Evolutionary conservation across 2,797 vertebrate genomes (phyloP).

Genomic region (Chanos chanos): DNA sequence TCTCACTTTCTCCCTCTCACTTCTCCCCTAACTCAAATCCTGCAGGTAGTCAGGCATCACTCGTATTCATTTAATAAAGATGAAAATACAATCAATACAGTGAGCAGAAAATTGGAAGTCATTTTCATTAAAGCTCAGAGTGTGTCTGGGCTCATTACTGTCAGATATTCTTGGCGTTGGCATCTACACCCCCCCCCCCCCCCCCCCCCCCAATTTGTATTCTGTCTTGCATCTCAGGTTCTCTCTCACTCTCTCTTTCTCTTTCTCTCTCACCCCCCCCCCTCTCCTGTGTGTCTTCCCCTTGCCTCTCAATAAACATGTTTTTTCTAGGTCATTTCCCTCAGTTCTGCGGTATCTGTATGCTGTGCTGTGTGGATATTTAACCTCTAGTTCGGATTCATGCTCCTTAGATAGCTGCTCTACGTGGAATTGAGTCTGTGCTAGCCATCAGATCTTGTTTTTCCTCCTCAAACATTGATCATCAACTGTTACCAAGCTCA

Average conservation of each 20-base stretch:
- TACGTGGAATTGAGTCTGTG: slow-evolving; percentile 13
- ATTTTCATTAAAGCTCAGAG: slow-evolving; percentile 75
- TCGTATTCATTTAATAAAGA: slow-evolving; percentile 73
- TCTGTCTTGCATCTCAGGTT: slow-evolving; percentile 62
- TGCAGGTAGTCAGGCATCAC: slow-evolving; percentile 26
- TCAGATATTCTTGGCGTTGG: slow-evolving; percentile 57
- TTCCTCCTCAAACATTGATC: slow-evolving; percentile 26
- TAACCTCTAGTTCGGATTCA: slow-evolving; percentile 50
- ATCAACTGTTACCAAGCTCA: slow-evolving; percentile 45
- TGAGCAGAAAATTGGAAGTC: slow-evolving; percentile 74
- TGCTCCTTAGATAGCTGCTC: slow-evolving; percentile 25
- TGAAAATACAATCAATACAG: slow-evolving; percentile 78
- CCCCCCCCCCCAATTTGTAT: slow-evolving; percentile 70
- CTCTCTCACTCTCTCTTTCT: slow-evolving; percentile 55
- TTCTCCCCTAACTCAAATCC: slow-evolving; percentile 18
- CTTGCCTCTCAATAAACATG: slow-evolving; percentile 49
- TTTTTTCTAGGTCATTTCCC: slow-evolving; percentile 47
- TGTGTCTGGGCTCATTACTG: slow-evolving; percentile 72
- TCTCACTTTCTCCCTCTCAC: background rate
- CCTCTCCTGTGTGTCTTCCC: slow-evolving; percentile 38
- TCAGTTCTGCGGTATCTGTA: slow-evolving; percentile 31
- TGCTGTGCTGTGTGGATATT: slow-evolving; percentile 38
- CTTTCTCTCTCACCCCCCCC: slow-evolving; percentile 35
- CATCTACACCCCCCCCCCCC: too few species aligned
- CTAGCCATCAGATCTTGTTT: slow-evolving; percentile 47